phyloP scores from a whole-genome alignment of 2,888 invertebrate genomes.

The Acanthosepion lycidas region DNA sequence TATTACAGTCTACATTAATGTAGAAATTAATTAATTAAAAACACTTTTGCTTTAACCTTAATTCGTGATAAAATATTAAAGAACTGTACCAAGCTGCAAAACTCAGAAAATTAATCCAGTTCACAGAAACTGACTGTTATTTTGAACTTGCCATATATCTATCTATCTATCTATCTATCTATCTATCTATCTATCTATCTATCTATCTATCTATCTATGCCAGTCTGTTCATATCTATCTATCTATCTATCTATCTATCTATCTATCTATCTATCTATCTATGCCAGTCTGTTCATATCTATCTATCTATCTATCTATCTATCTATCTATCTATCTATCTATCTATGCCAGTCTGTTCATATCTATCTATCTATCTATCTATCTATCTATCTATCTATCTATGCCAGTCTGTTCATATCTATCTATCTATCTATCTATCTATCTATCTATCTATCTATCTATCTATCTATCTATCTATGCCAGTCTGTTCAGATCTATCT shows the following conservation, averaged over 20 bases:
- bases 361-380: not conserved
- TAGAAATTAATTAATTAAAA: no score
- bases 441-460: not conserved
- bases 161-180: not conserved
- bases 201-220: not conserved
- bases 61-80: no score
- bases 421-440: not conserved
- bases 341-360: no score
- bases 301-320: not conserved
- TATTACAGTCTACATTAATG: no score
- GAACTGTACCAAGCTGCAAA: no score
- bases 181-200: conserved; percentile 8
- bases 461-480: not conserved
- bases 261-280: not conserved
- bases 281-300: no score
- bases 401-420: no score
- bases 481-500: no score
- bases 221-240: no score
- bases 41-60: no score
- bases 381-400: not conserved
- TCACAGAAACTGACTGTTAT: no score
- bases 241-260: not conserved
- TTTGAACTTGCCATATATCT: not conserved
- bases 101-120: no score
- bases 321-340: not conserved